Evolutionary conservation across 2,113 vertebrate genomes (phyloP).

Genomic region (Hymenochirus boettgeri): DNA sequence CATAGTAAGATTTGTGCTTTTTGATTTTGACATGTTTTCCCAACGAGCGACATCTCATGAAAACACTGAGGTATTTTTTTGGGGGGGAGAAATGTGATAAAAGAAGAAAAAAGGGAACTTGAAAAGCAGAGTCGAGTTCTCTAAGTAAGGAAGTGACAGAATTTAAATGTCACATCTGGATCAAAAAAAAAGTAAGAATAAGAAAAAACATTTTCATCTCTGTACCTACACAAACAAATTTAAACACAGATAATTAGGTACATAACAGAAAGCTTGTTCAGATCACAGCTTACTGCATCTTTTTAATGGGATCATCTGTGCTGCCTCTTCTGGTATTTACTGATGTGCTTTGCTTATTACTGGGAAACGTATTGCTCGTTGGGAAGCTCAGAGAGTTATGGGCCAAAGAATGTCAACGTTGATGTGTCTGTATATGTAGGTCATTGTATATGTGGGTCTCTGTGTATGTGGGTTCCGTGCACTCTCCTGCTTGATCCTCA

Average conservation of each 20-base stretch:
- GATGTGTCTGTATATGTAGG: too few species aligned
- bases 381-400: constrained; percentile 18
- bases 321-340: constrained; percentile 39
- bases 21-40: constrained; percentile 71
- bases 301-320: constrained; percentile 45
- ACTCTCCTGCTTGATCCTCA: too few species aligned
- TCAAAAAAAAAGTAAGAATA: constrained; percentile 47
- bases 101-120: constrained; percentile 59
- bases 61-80: constrained; percentile 65
- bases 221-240: constrained; percentile 61
- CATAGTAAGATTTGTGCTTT: constrained; percentile 62
- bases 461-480: too few species aligned
- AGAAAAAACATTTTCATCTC: constrained; percentile 48
- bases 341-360: constrained; percentile 26
- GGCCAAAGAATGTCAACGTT: neutral
- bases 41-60: constrained; percentile 65
- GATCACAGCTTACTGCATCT: constrained; percentile 51
- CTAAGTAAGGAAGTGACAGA: constrained; percentile 68
- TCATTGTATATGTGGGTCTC: too few species aligned
- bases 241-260: constrained; percentile 62
- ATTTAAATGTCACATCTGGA: constrained; percentile 64
- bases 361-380: constrained; percentile 25
- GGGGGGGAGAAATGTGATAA: constrained; percentile 60
- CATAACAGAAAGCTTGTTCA: constrained; percentile 47
- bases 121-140: constrained; percentile 56